Evolutionary conservation across 2,113 vertebrate genomes (phyloP).

Genomic region (Leucopsar rothschildi): DNA sequence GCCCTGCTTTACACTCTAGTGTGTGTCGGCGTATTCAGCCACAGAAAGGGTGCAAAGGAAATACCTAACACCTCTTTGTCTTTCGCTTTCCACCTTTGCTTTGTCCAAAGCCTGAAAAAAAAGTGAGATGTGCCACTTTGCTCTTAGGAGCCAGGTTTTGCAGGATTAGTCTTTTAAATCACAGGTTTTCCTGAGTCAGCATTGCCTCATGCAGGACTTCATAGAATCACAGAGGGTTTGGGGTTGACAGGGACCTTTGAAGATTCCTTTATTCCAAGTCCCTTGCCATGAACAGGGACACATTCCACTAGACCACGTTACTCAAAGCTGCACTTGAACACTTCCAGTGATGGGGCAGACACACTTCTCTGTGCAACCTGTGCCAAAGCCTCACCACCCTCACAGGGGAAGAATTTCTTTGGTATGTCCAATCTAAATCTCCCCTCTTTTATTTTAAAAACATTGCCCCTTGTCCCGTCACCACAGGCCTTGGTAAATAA

Average conservation of each 20-base stretch:
- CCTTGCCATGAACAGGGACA: background rate
- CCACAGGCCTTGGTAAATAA: background rate
- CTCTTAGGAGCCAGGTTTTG: background rate
- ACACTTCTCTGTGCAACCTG: background rate
- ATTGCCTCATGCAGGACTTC: background rate
- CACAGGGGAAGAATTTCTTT: background rate
- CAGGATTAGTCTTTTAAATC: background rate
- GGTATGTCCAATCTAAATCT: background rate
- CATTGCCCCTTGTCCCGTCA: background rate
- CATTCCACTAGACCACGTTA: accelerated
- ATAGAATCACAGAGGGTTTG: background rate
- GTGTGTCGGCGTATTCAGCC: background rate
- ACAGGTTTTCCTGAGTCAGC: background rate
- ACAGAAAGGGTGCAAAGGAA: background rate
- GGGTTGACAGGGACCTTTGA: background rate
- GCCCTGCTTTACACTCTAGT: background rate
- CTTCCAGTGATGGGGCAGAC: background rate
- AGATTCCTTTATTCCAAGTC: background rate
- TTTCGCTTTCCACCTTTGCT: background rate
- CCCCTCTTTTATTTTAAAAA: background rate
- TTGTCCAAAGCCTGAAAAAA: background rate
- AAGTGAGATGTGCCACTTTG: background rate
- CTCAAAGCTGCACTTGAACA: background rate
- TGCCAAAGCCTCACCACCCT: background rate
- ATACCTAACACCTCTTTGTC: background rate